Evolutionary conservation across 2,113 vertebrate genomes (phyloP), one percentile per base, ranked within the genome.

Genomic region (Tychaedon coryphoeus): DNA sequence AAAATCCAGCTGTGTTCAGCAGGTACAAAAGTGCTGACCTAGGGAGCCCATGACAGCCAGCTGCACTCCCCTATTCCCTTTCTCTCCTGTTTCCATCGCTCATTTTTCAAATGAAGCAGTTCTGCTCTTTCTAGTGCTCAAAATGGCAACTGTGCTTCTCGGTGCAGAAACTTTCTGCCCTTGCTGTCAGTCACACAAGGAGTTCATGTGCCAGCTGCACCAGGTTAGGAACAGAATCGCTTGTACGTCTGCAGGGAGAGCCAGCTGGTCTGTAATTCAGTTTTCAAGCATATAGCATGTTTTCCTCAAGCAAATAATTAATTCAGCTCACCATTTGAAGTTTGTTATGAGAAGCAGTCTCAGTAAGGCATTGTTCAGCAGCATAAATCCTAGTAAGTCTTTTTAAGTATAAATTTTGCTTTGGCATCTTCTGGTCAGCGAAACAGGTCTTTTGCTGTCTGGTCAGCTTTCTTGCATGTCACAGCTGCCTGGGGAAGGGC

Each of bases 1-100:
- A 58, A 90, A 90, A 95, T 77, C 66, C 72, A 93, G 64, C 88
- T 88, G 86, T 62, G 81, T 90, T 93, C 94, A 95, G 85, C 81
- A 93, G 79, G 40, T 85, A 48, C 69, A 66, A 88, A 90, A 92
- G 23, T 8, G 25, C 85, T 96, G 93, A 94, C 82, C 82, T 73
- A 24, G 50, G 50, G 62, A 90, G 58, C 62, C 74, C 28, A 7
- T 79, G 75, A 75, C 66, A 93, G 51, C 71, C 95, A 94, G 85
- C 90, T 94, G 86, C 78, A 92, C 43, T 74, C 43, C 47, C 58
- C 28, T 33, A n/a, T 24, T 54, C 72, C 47, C 60, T 58, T 70
- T 62, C 75, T 65, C 86, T 88, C 36, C 58, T 6, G 8, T 70
- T 93, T 90, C 69, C 13, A 29, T 43, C 0, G 0, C 51, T 92